Evolutionary conservation across 2,113 vertebrate species (phyloP).

Genomic region (Eulemur rufifrons): DNA sequence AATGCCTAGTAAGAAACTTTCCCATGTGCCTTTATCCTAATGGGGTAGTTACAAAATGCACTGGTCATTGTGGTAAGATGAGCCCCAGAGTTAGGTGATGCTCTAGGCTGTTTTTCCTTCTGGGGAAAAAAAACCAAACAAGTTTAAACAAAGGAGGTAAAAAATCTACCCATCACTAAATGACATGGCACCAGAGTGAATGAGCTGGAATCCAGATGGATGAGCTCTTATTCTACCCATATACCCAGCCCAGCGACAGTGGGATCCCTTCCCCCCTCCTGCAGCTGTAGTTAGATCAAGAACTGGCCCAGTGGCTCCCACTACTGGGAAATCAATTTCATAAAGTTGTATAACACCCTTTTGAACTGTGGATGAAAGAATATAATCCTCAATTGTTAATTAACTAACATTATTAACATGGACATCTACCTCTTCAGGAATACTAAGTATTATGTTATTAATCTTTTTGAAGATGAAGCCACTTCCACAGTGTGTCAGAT

Average conservation of each 20-base stretch:
- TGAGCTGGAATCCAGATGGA: neutral
- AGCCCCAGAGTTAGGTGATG: neutral
- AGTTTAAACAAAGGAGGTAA: neutral
- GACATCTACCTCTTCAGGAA: neutral
- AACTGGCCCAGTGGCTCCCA: neutral
- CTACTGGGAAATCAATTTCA: neutral
- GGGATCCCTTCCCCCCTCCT: neutral
- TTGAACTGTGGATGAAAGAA: conserved; percentile 11
- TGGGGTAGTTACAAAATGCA: neutral
- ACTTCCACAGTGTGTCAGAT: neutral
- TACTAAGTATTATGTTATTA: neutral
- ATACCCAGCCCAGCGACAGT: neutral
- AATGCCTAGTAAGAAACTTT: neutral
- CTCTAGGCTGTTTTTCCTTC: neutral
- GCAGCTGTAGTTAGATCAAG: neutral
- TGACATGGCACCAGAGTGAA: neutral
- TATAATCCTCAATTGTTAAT: neutral
- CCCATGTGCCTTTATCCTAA: neutral
- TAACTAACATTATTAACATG: neutral
- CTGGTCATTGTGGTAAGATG: neutral
- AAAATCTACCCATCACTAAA: neutral
- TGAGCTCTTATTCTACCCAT: neutral
- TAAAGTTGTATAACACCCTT: neutral
- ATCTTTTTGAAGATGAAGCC: neutral
- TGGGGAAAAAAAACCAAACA: neutral